A percentile compares a stretch with the other conserved stretches of the same genome.
Evolutionary conservation across 2,888 invertebrate species (phyloP).

Genomic region (Eristalis arbustorum): DNA sequence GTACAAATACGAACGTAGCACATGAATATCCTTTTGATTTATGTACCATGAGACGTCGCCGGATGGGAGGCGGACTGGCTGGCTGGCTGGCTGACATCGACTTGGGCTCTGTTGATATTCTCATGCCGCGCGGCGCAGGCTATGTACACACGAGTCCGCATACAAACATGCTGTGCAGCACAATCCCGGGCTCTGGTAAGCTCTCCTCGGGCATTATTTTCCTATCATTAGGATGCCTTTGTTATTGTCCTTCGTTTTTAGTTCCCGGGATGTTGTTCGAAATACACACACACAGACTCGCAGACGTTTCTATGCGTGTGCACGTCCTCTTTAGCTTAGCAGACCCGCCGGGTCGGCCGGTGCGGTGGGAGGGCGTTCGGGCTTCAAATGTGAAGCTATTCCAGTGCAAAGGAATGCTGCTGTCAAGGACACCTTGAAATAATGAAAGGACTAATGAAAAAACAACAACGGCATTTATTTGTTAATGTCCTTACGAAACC

Average conservation of each 20-base stretch:
- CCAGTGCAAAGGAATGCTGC: constrained; percentile 36
- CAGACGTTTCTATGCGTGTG: neutral
- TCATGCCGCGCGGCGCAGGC: neutral
- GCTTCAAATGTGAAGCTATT: constrained; percentile 29
- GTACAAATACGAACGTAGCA: constrained; percentile 22
- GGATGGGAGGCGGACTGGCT: neutral
- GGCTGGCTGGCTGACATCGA: neutral
- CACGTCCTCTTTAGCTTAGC: neutral
- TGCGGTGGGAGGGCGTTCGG: constrained; percentile 1
- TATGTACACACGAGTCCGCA: neutral
- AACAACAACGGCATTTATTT: constrained; percentile 69
- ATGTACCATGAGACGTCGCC: constrained; percentile 41
- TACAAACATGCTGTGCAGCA: constrained; percentile 8
- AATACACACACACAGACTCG: neutral
- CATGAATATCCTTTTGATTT: constrained; percentile 63
- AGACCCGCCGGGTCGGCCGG: neutral
- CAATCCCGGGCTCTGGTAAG: constrained; percentile 51
- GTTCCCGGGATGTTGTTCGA: constrained; percentile 37
- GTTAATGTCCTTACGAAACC: constrained; percentile 64
- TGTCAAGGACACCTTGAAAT: constrained; percentile 70
- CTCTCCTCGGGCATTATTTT: constrained; percentile 67
- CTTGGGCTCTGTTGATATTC: neutral
- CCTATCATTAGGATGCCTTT: constrained; percentile 70
- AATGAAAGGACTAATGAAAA: constrained; percentile 70
- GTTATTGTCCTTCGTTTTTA: constrained; percentile 49